Percentiles rank a stretch among this genome's conserved stretches.
phyloP scores from a whole-genome alignment of 2,797 vertebrate genomes.

The Helicolenus hilgendorfi region DNA sequence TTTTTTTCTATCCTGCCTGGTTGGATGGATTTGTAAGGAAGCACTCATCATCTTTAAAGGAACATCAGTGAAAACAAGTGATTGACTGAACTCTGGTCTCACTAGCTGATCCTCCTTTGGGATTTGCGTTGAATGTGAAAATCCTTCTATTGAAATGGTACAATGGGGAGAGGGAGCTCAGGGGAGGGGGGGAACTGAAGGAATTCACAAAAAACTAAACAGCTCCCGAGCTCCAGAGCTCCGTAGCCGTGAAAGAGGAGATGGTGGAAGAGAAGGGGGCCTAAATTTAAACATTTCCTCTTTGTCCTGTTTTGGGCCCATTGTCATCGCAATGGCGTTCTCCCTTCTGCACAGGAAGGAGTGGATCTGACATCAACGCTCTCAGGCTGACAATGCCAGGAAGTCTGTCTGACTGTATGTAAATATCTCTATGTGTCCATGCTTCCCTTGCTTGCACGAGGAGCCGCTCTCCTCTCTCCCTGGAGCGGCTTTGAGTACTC shows the following conservation, averaged over 20 bases:
- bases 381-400: conserved; percentile 90
- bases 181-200: conserved; percentile 63
- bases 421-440: conserved; percentile 89
- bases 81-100: conserved; percentile 87
- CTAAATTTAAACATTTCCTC: conserved; percentile 92
- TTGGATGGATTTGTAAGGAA: conserved; percentile 25
- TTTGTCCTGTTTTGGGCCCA: conserved; percentile 90
- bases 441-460: conserved; percentile 82
- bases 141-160: conserved; percentile 88
- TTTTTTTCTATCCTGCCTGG: background rate
- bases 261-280: conserved; percentile 82
- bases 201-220: conserved; percentile 86
- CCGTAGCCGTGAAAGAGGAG: conserved; percentile 81
- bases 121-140: conserved; percentile 88
- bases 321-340: conserved; percentile 88
- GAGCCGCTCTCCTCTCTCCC: conserved; percentile 57
- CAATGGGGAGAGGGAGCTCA: conserved; percentile 84
- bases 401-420: conserved; percentile 91
- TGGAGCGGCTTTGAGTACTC: conserved; percentile 29
- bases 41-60: conserved; percentile 54
- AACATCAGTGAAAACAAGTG: conserved; percentile 75
- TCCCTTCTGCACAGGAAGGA: conserved; percentile 91
- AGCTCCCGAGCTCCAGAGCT: conserved; percentile 66
- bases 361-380: conserved; percentile 91
- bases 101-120: conserved; percentile 83